Base-by-base conservation (phyloP, 2,113 vertebrate species). In the Myiagra hebetior region DNA sequence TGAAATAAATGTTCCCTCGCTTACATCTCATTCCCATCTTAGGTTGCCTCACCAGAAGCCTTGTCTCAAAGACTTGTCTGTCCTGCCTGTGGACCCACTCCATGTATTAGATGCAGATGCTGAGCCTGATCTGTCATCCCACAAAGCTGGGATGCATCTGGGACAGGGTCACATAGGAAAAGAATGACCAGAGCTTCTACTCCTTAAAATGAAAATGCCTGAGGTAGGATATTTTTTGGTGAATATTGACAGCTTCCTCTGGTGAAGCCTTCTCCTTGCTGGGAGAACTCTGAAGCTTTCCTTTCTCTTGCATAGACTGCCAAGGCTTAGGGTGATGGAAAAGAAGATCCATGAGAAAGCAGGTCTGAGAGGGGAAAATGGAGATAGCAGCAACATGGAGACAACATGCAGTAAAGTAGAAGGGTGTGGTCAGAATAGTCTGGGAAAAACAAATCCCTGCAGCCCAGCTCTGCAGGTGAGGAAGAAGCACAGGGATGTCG, bases 401-500 rank as follows among this genome's bases (percentile, higher is more conserved):
- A 64, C 5, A 84, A 7, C 2, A 49, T 4, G 1, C 6, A 8
- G 2, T 2, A 41, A 69, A 69, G 18, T 3, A 28, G 8, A 39
- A 42, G 8, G 2, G 7, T 24, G 24, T 3, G 13, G 20, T 53
- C 9, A 41, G 11, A 26, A 74, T 3, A 1, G 0, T 5, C 26
- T 26, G 17, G 2, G 5, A 28, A 15, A 50, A 86, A 31, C 4
- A 73, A 72, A 46, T 6, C 1, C 7, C 6, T 56, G 5, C 5
- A 50, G 5, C 4, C n/a, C 37, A 31, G 13, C 21, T 44, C 1
- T 41, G 20, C 7, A 19, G 7, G 6, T 2, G 2, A 7, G 28
- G 76, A 90, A 33, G 19, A 15, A n/a, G 8, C 8, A 41, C 28
- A 62, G 2, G 8, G 7, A 17, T 20, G 4, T 15, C 80, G 21